These are phyloP conservation scores for Neuroscelio doddi DNA, from an alignment of 2,888 invertebrate genomes.

Conservation along the genomic window DNA sequence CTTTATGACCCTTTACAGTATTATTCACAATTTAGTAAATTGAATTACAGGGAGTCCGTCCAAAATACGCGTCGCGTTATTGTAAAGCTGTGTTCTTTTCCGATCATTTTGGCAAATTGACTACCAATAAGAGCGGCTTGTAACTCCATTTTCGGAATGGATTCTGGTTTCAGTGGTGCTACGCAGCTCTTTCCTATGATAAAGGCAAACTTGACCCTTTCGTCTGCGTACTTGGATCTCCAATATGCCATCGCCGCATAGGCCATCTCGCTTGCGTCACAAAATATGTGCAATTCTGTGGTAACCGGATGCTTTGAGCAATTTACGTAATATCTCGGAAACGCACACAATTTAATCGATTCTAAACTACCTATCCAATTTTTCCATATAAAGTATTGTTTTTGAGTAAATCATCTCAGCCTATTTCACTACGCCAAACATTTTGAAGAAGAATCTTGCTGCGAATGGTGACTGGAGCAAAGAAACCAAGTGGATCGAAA, in stretches of 20 bases:
- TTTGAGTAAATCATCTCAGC: conserved; percentile 43
- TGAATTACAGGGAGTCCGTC: no score
- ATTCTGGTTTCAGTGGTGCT: conserved; percentile 13
- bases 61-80: conserved; percentile 6
- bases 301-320: conserved; percentile 3
- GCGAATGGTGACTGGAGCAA: conserved; percentile 46
- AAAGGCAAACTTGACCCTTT: not conserved
- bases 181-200: conserved; percentile 6
- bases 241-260: conserved; percentile 47
- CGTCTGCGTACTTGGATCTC: not conserved
- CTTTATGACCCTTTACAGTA: no score
- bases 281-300: conserved; percentile 49
- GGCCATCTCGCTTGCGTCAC: conserved; percentile 51
- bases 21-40: no score
- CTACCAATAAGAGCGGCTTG: no score
- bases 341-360: conserved; percentile 22
- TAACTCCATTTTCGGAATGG: conserved; percentile 19
- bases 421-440: conserved; percentile 49
- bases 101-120: conserved; percentile 8
- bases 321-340: conserved; percentile 23
- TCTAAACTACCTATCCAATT: conserved; percentile 46
- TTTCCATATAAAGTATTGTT: conserved; percentile 36
- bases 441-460: conserved; percentile 53
- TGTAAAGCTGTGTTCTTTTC: conserved; percentile 2
- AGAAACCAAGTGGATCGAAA: conserved; percentile 57